Evolutionary conservation across 2,113 vertebrate species (phyloP).

Genomic region (Misgurnus anguillicaudatus): DNA sequence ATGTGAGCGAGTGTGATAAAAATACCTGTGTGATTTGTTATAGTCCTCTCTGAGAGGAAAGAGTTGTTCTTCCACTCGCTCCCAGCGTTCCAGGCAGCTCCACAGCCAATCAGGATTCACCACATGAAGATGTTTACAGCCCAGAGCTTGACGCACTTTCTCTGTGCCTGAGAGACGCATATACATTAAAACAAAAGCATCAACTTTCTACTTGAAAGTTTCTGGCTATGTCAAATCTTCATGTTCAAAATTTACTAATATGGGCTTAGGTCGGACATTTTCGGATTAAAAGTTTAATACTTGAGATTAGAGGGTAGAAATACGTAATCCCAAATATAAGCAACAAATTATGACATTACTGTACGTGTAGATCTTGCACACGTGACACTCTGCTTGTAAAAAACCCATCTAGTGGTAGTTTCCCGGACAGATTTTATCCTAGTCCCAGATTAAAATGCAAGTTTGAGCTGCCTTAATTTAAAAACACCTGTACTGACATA

Average conservation of each 20-base stretch:
- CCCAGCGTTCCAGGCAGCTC: conserved; percentile 97
- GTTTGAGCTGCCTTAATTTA: no score
- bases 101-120: conserved; percentile 97
- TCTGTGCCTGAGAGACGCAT: conserved; percentile 82
- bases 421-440: no score
- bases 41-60: conserved; percentile 91
- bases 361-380: no score
- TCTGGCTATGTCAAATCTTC: background rate
- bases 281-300: no score
- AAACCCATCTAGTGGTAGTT: no score
- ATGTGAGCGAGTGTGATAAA: background rate
- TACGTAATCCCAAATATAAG: no score
- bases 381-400: no score
- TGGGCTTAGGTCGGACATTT: no score
- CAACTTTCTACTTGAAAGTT: background rate
- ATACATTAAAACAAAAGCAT: background rate
- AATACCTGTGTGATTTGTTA: conserved; percentile 80
- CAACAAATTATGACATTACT: no score
- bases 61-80: conserved; percentile 90
- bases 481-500: no score
- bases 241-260: background rate
- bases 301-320: no score
- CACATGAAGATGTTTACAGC: conserved; percentile 85
- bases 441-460: no score
- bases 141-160: conserved; percentile 92